Base-by-base conservation (phyloP, 2,113 vertebrate genomes). In the Myxocyprinus asiaticus region DNA sequence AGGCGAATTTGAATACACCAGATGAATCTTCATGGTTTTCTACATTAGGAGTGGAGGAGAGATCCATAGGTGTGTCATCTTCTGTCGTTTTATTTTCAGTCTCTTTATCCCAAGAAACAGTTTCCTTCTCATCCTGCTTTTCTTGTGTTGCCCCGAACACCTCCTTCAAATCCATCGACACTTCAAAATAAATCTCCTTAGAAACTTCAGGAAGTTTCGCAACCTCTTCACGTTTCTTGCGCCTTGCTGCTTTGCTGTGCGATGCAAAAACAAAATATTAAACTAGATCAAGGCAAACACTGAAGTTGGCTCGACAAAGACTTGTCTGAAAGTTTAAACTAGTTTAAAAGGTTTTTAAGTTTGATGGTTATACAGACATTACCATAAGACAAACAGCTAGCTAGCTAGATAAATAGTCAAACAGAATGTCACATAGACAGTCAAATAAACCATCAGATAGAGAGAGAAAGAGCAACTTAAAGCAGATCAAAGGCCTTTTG, bases 121-220 rank as follows among this genome's bases (percentile, higher is more conserved):
- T 66, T 56, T 74, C 42, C 0, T 63, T 81, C 3, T 85, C 76
- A 3, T 82, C 61, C 56, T 71, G 42, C 0, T 80, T 65, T 4
- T 83, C 84, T 76, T 90, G 92, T 7, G 85, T 62, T 50, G 76
- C 55, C 14, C 91, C 92, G 51, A 98, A 96, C 63, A 94, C 90
- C 7, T 93, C 92, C 87, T 95, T 98, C 63, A 98, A 89, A 82
- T 98, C 93, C 0, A 67, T 81, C 1, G 92, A 79, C 53, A 98
- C 92, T 0, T 95, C 83, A 1, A 94, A 96, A 81, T 93, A 98
- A 6, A 88, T 94, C 73, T 98, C 92, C 86, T 93, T 92, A 50
- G 97, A 96, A 3, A 98, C 96, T 10, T 95, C 93, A 0, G 97
- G 97, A 3, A 94, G 83, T 76, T 94, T 95, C 84, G 93, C 91